Conservation (phyloP, 2,797 vertebrate species). For the Distichodus sexfasciatus region DNA sequence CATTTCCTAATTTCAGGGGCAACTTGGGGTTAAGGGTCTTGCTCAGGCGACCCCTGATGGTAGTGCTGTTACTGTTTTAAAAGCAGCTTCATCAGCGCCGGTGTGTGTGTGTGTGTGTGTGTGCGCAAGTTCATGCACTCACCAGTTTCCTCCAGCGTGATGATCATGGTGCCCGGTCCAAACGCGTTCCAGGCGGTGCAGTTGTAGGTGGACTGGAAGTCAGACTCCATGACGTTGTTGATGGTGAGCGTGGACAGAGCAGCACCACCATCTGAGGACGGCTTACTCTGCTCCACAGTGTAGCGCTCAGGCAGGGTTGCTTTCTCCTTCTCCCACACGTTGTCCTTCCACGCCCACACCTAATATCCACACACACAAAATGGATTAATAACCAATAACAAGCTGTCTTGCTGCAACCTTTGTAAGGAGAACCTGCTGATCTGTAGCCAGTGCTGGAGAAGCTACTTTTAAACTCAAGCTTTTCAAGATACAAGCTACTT, state of each 20-base stretch:
- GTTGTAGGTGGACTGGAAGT: slow-evolving; percentile 95
- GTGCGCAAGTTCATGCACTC: not conserved
- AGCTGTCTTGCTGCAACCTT: not conserved
- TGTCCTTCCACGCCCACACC: slow-evolving; percentile 98
- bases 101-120: not conserved
- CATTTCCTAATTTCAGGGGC: too few species aligned
- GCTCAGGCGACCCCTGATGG: too few species aligned
- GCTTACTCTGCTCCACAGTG: slow-evolving; percentile 86
- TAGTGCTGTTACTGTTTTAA: too few species aligned
- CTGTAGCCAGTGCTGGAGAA: not conserved
- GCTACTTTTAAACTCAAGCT: too few species aligned
- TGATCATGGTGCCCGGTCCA: slow-evolving; percentile 90
- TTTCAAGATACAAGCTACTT: too few species aligned
- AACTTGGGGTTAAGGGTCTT: too few species aligned
- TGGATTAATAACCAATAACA: not conserved
- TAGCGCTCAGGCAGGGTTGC: slow-evolving; percentile 85
- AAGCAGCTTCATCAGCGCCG: too few species aligned
- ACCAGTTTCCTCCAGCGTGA: slow-evolving; percentile 83
- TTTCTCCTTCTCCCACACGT: slow-evolving; percentile 89
- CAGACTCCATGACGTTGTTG: slow-evolving; percentile 90
- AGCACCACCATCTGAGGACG: slow-evolving; percentile 76
- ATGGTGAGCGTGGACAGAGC: slow-evolving; percentile 93
- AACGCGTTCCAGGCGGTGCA: slow-evolving; percentile 95
- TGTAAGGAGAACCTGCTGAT: not conserved
- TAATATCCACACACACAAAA: slow-evolving; percentile 56